Percentiles rank a stretch among this genome's conserved stretches.
Conservation (phyloP, 2,113 vertebrate species). For the Parotia lawesii region DNA sequence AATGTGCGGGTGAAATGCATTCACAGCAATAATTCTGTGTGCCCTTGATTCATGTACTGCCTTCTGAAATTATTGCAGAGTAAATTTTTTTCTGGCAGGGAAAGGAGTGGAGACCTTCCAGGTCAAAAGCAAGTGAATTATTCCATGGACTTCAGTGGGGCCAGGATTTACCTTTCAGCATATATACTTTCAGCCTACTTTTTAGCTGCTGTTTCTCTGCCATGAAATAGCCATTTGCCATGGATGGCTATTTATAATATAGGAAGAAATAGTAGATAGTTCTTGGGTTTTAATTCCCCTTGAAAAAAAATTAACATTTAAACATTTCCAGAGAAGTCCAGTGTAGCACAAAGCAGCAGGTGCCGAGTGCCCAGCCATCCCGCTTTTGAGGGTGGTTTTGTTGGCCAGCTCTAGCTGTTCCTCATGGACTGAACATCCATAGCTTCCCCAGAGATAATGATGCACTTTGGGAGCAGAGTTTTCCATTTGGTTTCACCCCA, state of each 20-base stretch:
- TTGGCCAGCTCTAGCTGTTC: neutral
- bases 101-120: neutral
- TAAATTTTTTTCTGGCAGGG: neutral
- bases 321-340: neutral
- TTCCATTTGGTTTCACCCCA: neutral
- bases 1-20: neutral
- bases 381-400: neutral
- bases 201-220: neutral
- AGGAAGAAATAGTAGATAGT: neutral
- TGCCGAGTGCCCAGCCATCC: neutral
- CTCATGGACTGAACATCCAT: neutral
- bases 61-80: neutral
- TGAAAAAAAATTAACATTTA: neutral
- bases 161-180: neutral
- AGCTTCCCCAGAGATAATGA: neutral
- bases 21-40: neutral
- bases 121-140: neutral
- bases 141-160: neutral
- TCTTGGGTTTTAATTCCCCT: neutral
- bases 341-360: neutral
- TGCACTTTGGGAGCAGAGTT: rapidly evolving
- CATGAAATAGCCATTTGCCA: neutral
- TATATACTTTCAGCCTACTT: neutral
- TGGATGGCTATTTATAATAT: neutral
- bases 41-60: neutral